Conservation (phyloP, 1,140 invertebrate species). For the Temnothorax longispinosus region DNA sequence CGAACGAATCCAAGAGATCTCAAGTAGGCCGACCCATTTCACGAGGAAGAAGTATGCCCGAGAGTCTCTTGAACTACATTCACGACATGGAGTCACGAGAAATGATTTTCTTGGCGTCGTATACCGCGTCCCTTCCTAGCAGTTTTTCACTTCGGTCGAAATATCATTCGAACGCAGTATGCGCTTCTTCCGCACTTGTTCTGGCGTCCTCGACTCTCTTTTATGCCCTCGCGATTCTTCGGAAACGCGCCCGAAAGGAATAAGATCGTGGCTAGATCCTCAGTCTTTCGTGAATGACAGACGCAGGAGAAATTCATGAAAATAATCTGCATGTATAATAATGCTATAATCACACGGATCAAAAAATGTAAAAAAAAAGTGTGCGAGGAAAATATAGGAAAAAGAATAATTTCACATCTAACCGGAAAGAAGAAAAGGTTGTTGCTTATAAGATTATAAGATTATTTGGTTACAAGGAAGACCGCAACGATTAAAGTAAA, state of each 20-base stretch:
- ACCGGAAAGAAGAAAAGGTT: conserved; percentile 59
- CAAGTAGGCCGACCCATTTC: conserved; percentile 67
- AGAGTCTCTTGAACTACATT: conserved; percentile 68
- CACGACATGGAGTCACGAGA: conserved; percentile 54
- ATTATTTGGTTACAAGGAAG: conserved; percentile 8
- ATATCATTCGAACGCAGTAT: conserved; percentile 52
- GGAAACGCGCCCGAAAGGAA: conserved; percentile 70
- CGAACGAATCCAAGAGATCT: conserved; percentile 64
- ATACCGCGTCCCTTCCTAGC: background rate
- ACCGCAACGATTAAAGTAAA: conserved; percentile 66
- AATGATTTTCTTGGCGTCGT: conserved; percentile 55
- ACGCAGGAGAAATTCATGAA: conserved; percentile 81
- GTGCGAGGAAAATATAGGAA: background rate
- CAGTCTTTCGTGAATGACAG: conserved; percentile 49
- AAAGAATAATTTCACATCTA: conserved; percentile 61
- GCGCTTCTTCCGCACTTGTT: conserved; percentile 18
- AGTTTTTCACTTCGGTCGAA: conserved; percentile 10
- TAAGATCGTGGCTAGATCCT: conserved; percentile 73
- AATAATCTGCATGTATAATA: conserved; percentile 80
- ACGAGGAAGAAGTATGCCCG: conserved; percentile 49
- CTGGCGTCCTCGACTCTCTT: background rate
- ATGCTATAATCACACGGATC: conserved; percentile 81
- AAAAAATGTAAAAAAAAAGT: conserved; percentile 55
- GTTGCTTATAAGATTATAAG: conserved; percentile 11
- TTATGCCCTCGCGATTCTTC: background rate